Base-by-base conservation (phyloP, 2,888 invertebrate species). In the Lasioglossum lativentre region DNA sequence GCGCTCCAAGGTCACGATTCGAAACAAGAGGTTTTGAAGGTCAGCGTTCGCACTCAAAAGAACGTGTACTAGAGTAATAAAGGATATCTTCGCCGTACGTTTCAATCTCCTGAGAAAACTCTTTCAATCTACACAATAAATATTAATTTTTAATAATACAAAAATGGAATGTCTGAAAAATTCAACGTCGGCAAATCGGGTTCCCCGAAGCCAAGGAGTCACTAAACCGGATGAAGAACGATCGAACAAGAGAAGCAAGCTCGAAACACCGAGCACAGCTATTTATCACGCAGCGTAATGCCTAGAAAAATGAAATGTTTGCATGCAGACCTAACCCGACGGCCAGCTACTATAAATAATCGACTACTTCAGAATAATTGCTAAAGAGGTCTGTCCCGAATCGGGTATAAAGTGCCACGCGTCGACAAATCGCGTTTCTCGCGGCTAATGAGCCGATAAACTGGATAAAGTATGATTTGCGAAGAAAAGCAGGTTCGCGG, bases 351-450 rank as follows among this genome's bases (percentile, higher is more conserved):
- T n/a, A 56, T 56, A 56, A 56, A 56, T 56, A 56, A n/a, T 56
- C 56, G 56, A 56, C n/a, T 56, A 12, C n/a, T 56, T 56, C 56
- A 12, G 56, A n/a, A 56, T 56, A 56, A 56, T 56, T n/a, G 56
- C 56, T 56, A 56, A 56, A 56, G 0, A 56, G 56, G n/a, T n/a
- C 56, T 56, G 56, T 56, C 56, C n/a, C 56, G 56, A 56, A 56
- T 56, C 56, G 56, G 56, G n/a, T 56, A 56, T n/a, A 56, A 56
- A n/a, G 56, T 56, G n/a, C n/a, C 56, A n/a, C n/a, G 56, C n/a
- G 56, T 56, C 56, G 56, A 56, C 56, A 56, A 56, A 56, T 56
- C 56, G n/a, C 56, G n/a, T 56, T n/a, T 56, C 38, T 34, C 66
- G 66, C 10, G 12, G 3, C 66, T 38, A 68, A 68, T 68, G 66